Evolutionary conservation across 2,797 vertebrate species (phyloP).

Genomic region (Malacoraja senta): DNA sequence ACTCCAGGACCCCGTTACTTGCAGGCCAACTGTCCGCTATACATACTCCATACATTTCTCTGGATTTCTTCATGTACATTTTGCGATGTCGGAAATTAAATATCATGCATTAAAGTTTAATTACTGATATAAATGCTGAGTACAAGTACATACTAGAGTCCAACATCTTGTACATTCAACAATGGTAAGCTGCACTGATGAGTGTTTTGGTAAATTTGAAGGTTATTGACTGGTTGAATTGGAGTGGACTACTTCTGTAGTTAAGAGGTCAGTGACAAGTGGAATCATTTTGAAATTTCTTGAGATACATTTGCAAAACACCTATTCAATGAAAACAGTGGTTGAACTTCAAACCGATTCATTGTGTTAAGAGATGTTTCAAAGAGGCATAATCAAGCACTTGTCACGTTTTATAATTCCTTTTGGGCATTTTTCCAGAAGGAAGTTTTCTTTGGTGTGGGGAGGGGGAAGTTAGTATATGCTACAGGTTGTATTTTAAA

Average conservation of each 20-base stretch:
- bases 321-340: neutral
- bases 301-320: neutral
- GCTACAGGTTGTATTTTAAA: neutral
- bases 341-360: neutral
- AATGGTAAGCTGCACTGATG: neutral
- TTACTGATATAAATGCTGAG: neutral
- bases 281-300: neutral
- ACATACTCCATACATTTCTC: neutral
- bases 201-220: neutral
- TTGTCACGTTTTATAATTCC: neutral
- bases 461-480: neutral
- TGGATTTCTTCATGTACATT: neutral
- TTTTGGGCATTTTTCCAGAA: neutral
- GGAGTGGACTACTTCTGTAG: neutral
- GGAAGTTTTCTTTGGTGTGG: neutral
- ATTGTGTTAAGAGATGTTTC: neutral
- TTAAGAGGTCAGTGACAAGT: slow-evolving; percentile 5
- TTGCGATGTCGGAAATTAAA: neutral
- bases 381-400: neutral
- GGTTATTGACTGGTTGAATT: neutral
- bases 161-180: neutral
- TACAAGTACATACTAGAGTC: neutral
- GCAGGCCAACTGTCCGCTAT: neutral
- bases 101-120: neutral
- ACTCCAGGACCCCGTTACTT: no score